Percentiles rank a stretch among this genome's conserved stretches.
Evolutionary conservation across 2,113 vertebrate genomes (phyloP).

Genomic region (Thamnophis sirtalis): DNA sequence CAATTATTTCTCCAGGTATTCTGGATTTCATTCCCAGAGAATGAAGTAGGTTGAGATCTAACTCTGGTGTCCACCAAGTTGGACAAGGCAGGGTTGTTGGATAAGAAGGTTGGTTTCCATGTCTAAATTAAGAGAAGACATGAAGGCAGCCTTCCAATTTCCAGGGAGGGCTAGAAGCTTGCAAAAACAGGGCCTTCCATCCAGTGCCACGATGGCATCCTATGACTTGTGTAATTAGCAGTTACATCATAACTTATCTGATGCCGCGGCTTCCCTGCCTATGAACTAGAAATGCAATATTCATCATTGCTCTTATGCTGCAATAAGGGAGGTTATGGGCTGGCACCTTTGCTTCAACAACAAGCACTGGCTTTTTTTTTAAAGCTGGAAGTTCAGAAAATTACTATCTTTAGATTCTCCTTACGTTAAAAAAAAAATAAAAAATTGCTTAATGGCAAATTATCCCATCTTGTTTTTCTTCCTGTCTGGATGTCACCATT

Average conservation of each 20-base stretch:
- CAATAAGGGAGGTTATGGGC: not conserved
- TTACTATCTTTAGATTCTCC: constrained; percentile 31
- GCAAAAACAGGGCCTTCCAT: not conserved
- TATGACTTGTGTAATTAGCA: not conserved
- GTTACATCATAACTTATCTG: not conserved
- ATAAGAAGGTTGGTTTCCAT: not conserved
- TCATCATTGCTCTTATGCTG: constrained; percentile 11
- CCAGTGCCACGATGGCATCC: not conserved
- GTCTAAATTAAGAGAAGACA: not conserved
- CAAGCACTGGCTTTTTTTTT: constrained; percentile 16
- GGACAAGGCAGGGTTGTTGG: not conserved
- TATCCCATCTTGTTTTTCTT: constrained; percentile 45
- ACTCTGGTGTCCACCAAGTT: not conserved
- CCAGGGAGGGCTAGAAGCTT: not conserved
- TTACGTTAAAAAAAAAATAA: constrained; percentile 27
- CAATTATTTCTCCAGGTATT: not conserved
- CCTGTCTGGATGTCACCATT: constrained; percentile 43
- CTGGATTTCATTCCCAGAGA: not conserved
- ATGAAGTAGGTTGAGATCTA: not conserved
- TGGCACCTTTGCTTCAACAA: constrained; percentile 28
- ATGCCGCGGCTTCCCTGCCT: not conserved
- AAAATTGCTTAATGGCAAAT: constrained; percentile 52
- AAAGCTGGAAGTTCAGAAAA: constrained; percentile 44
- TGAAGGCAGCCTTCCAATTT: constrained; percentile 23
- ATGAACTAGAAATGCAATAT: constrained; percentile 5